A percentile compares a stretch with the other conserved stretches of the same genome.
phyloP scores from a whole-genome alignment of 1,140 invertebrate genomes.

The Limonius californicus region DNA sequence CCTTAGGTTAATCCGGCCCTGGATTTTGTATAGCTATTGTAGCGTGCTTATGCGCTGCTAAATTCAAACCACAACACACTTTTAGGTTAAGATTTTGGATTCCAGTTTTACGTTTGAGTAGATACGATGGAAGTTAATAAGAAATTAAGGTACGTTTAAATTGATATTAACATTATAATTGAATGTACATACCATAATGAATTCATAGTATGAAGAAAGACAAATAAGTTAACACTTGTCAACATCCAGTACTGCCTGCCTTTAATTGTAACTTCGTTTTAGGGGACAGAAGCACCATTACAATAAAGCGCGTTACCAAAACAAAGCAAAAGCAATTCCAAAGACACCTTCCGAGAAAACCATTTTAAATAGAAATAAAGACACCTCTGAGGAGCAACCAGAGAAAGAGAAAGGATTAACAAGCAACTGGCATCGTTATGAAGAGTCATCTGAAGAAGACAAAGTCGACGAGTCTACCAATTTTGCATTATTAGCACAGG shows the following conservation, averaged over 20 bases:
- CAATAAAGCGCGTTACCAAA: background rate
- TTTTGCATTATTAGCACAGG: conserved; percentile 32
- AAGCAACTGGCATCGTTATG: conserved; percentile 38
- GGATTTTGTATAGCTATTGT: too few species aligned
- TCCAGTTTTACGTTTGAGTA: too few species aligned
- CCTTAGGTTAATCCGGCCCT: too few species aligned
- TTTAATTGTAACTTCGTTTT: background rate
- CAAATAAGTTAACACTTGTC: background rate
- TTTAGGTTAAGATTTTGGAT: too few species aligned
- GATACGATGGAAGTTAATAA: too few species aligned
- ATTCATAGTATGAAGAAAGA: background rate
- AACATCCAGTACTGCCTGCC: too few species aligned
- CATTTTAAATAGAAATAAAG: background rate
- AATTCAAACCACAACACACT: too few species aligned
- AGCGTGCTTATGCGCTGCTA: too few species aligned
- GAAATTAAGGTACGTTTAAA: too few species aligned
- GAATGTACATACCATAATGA: too few species aligned
- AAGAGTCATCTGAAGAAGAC: conserved; percentile 14
- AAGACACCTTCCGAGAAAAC: background rate
- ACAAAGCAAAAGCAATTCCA: background rate
- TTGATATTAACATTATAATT: too few species aligned
- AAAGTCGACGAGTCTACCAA: conserved; percentile 12
- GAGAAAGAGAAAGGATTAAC: conserved; percentile 17
- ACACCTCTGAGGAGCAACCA: background rate
- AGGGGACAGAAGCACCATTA: background rate